Conservation (phyloP, 2,888 invertebrate species). For the Caenorhabditis sinica region DNA sequence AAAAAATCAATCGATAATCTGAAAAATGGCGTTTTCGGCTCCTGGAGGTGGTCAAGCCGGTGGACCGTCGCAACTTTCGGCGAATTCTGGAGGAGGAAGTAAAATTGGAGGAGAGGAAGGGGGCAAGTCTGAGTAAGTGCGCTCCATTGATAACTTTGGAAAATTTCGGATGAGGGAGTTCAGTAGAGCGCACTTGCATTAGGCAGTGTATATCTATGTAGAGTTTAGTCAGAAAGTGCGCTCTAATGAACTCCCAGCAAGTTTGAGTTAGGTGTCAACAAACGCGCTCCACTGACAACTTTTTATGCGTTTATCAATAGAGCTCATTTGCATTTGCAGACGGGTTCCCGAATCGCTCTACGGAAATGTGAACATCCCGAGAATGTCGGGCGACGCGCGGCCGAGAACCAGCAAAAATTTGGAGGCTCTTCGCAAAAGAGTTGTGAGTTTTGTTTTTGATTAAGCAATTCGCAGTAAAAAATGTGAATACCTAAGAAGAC, state of each 20-base stretch:
- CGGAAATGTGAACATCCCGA: constrained; percentile 19
- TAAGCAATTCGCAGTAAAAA: not conserved
- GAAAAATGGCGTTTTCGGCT: not conserved
- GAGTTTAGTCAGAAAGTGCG: too few relatives aligned
- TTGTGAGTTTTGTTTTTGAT: constrained; percentile 3
- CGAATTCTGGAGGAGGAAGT: not conserved
- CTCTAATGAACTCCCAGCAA: too few relatives aligned
- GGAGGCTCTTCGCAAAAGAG: not conserved
- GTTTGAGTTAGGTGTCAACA: too few relatives aligned
- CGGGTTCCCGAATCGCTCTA: not conserved
- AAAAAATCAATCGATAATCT: constrained; percentile 25
- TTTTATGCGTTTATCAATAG: not conserved
- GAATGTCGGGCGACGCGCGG: not conserved
- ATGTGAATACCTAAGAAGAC: too few relatives aligned
- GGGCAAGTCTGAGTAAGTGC: not conserved
- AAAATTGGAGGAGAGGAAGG: not conserved
- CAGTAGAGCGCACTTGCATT: too few relatives aligned
- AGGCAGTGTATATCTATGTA: too few relatives aligned
- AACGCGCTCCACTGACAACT: too few relatives aligned
- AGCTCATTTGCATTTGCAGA: not conserved
- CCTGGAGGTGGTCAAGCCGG: not conserved
- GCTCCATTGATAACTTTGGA: not conserved
- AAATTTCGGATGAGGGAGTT: too few relatives aligned
- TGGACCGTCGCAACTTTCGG: not conserved
- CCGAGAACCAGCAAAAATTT: not conserved